Conservation (phyloP, 2,113 vertebrate species). For the Crypturellus undulatus region DNA sequence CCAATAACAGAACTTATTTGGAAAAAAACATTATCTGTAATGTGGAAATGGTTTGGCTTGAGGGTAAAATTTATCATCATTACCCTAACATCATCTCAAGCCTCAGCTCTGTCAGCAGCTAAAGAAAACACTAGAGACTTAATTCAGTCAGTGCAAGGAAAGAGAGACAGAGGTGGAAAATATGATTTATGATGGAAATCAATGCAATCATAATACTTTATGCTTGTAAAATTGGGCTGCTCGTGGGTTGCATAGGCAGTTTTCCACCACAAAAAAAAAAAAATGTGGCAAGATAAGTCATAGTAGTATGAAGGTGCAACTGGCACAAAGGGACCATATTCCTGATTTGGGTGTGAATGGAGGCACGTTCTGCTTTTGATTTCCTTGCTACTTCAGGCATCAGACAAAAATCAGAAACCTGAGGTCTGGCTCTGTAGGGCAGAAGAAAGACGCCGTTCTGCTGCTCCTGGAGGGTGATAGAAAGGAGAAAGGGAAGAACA, state of each 20-base stretch:
- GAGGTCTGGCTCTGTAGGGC: not conserved
- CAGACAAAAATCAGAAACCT: not conserved
- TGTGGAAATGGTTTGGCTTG: conserved; percentile 80
- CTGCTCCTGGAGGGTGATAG: not conserved
- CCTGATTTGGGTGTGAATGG: not conserved
- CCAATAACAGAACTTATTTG: conserved; percentile 69
- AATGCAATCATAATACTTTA: conserved; percentile 83
- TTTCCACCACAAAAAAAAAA: conserved; percentile 45
- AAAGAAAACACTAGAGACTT: conserved; percentile 84
- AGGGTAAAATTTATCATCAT: conserved; percentile 87
- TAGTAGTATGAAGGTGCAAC: not conserved
- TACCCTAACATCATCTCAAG: conserved; percentile 86
- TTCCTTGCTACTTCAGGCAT: not conserved
- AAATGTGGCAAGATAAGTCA: not conserved
- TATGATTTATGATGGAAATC: conserved; percentile 86
- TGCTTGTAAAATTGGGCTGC: conserved; percentile 80
- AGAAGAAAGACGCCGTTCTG: not conserved
- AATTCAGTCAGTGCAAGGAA: conserved; percentile 79
- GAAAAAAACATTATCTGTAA: conserved; percentile 70
- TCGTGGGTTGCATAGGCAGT: conserved; percentile 55
- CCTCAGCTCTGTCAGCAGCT: conserved; percentile 80
- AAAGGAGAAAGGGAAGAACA: not conserved
- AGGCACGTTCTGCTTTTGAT: not conserved
- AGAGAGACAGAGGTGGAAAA: conserved; percentile 80
- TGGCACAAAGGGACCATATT: not conserved